Base-by-base conservation (phyloP, 1,140 invertebrate genomes). In the Danaus melanippus region DNA sequence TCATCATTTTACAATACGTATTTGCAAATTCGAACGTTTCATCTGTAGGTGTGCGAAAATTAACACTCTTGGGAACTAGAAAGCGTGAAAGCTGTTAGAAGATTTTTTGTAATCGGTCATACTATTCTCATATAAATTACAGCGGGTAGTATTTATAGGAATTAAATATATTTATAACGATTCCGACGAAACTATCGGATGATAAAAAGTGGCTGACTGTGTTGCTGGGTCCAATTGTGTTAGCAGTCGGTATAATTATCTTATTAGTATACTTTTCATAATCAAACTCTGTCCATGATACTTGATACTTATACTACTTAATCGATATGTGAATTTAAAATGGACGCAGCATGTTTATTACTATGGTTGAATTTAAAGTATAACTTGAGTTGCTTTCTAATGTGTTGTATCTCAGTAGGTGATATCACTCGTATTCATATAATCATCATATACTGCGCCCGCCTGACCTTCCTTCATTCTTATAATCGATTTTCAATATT, bases 401-500 rank as follows among this genome's bases (percentile, higher is more conserved):
- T 32, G 21, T 32, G 21, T 32, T 32, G 21, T 32, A 60, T 69
- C 74, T 55, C 71, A 58, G 62, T 69, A 69, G 71, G 71, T 60
- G 65, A 77, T 68, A 59, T 60, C 64, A 66, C 40, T 74, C 61
- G 69, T 56, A 60, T 59, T 57, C 58, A 66, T 49, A 50, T 66
- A 62, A 66, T 55, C 49, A 55, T 60, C 53, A 57, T 55, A 54
- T 60, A 56, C 46, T 56, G 46, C 60, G 59, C 62, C 47, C 56
- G 55, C 41, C 46, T 60, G 58, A 60, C 51, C 45, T 70, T 55
- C 60, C 62, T 66, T 74, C 74, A 73, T 69, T 79, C 71, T 72
- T 56, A 56, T 58, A 69, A 69, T 70, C 56, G 59, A 65, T 70
- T 69, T 71, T 56, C 51, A 70, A 71, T 76, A 57, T 68, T 66